Evolutionary conservation across 30 jellyfish, hydroid and myxozoan genomes (phyloP), one percentile per base, ranked within the genome.

Genomic region (Aurelia sp.): DNA sequence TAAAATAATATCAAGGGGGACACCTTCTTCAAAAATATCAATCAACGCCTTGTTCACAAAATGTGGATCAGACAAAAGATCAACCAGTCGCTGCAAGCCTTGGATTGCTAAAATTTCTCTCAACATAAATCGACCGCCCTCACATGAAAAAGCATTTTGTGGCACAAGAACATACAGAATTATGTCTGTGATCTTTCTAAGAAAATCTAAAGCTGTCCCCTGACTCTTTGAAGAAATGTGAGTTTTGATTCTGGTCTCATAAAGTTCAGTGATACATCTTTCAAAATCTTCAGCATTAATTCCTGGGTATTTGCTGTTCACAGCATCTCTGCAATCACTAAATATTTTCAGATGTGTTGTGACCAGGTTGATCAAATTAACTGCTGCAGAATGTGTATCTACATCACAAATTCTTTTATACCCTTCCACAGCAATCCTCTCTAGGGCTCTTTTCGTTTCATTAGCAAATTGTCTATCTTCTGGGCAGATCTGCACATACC

Each of bases 111-210:
- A 79, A 47, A 94, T 81, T 75, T 94, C 99, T 21, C 99, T 76
- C 73, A 94, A 67, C 94, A 94, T 82, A 40, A 94, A 94, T 55
- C 99, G 81, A 9, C 99, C 99, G 5, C 99, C 92, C 79, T 88
- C 96, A 67, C 99, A 94, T 17, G 96, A 83, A 59, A 94, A 88
- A 4, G 93, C 74, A 40, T 76, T 90, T 11, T 66, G 78, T 20
- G 99, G 99, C 41, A 85, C 64, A 44, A 88, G 73, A 17, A 66
- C 84, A 70, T 62, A 89, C 59, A 94, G 62, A n/a, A 94, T 23
- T 17, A 89, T 84, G 55, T 94, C 99, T 20, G 96, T 92, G 41
- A 94, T 73, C 11, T 84, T 75, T 41, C 88, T 76, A n/a, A 94
- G 22, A 67, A 72, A 94, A 69, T 94, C 99, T 70, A 94, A 22